Base-by-base conservation (phyloP, 23 tunicate genomes). In the Halocynthia roretzi region DNA sequence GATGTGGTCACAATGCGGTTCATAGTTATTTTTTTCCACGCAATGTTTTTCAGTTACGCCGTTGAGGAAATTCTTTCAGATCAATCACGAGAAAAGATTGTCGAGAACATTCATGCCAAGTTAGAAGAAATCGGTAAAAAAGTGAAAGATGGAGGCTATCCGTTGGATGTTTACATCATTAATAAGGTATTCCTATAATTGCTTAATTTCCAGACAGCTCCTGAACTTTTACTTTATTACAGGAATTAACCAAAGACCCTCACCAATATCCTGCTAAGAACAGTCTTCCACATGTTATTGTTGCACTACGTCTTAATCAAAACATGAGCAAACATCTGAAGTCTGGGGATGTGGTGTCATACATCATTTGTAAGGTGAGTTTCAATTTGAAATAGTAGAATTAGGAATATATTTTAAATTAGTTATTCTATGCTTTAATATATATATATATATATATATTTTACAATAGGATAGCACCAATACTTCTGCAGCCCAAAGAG, bases 191-290 rank as follows among this genome's bases (percentile, higher is more conserved):
- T 68, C 49, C 17, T 23, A 19, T 68, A 68, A 68, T 68, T 1
- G 14, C 2, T 68, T 15, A 21, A 68, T 15, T 68, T 15, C 50
- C 49, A 21, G 72, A 21, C 44, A n/a, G 5, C 19, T 2, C 12
- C 19, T 21, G 21, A 23, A 23, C 14, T 68, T 68, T 68, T 15
- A 11, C 19, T 5, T 68, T 2, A 7, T 8, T 69, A 21, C 56
- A 89, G 91, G 98, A 92, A 58, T 75, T 92, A 68, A 92, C 98
- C 18, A 82, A 80, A 61, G 98, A 92, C 56, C 93, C 98, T 6
- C 77, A 93, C 54, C 52, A 87, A 60, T 87, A 87, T 54, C 98
- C 98, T 2, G 94, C 86, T 20, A 87, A 87, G 56, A 93, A 93
- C 62, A 62, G 74, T 50, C 81, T 87, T 18, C 98, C 98, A 11